A percentile compares a stretch with the other conserved stretches of the same genome.
phyloP scores from a whole-genome alignment of 2,113 vertebrate species.

The Phalacrocorax aristotelis region DNA sequence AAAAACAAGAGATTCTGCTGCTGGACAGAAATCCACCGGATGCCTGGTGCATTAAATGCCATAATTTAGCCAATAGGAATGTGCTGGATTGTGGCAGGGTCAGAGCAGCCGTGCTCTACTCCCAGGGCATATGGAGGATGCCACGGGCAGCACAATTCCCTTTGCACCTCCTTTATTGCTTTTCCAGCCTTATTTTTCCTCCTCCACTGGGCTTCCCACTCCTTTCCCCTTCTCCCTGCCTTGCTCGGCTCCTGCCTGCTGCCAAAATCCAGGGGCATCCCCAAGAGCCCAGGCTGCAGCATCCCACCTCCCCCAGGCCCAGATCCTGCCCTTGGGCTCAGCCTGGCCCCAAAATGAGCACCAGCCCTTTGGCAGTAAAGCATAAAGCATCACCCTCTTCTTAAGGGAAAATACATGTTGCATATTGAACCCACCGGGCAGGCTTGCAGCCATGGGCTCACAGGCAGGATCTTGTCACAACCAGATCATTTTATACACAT shows the following conservation, averaged over 20 bases:
- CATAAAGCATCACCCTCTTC: neutral
- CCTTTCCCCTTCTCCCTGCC: neutral
- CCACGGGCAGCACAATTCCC: slow-evolving; percentile 21
- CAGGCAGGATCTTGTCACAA: neutral
- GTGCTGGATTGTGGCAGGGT: neutral
- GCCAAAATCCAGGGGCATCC: neutral
- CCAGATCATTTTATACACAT: neutral
- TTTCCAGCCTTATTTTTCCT: slow-evolving; percentile 27
- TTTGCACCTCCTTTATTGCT: slow-evolving; percentile 16
- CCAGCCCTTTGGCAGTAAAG: neutral
- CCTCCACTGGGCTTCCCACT: slow-evolving; percentile 13
- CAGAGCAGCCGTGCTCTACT: neutral
- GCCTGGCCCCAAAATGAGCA: neutral
- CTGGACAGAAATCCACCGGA: neutral
- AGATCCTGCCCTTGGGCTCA: neutral
- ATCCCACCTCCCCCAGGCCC: neutral
- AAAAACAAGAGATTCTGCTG: slow-evolving; percentile 22
- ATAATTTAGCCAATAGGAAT: slow-evolving; percentile 10
- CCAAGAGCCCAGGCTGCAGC: fast-evolving
- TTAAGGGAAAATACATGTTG: neutral
- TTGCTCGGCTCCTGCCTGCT: neutral
- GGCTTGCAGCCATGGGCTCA: neutral
- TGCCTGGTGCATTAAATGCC: neutral
- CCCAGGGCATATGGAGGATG: neutral
- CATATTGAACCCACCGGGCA: neutral